Evolutionary conservation across 2,797 vertebrate genomes (phyloP).

Genomic region (Antennarius maculatus): DNA sequence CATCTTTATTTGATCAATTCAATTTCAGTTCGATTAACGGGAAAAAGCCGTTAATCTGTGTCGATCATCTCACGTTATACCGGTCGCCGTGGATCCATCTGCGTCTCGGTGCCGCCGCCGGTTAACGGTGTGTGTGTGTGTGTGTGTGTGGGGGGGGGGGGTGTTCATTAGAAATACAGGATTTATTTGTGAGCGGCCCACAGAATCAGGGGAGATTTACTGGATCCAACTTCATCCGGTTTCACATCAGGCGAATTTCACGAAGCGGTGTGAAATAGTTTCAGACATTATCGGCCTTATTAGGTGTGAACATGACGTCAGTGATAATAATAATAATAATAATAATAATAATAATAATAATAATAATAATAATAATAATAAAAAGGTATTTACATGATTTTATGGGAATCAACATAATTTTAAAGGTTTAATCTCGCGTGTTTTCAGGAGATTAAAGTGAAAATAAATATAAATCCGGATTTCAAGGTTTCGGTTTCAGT

Average conservation of each 20-base stretch:
- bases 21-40: too few species aligned
- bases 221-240: slow-evolving; percentile 48
- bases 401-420: neutral
- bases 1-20: too few species aligned
- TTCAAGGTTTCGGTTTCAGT: neutral
- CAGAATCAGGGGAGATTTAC: slow-evolving; percentile 69
- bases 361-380: neutral
- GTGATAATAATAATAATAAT: neutral
- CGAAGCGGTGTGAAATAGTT: neutral
- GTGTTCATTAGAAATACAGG: slow-evolving; percentile 94
- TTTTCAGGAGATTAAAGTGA: neutral
- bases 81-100: too few species aligned
- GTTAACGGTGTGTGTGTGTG: too few species aligned
- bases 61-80: too few species aligned
- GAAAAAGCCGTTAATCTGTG: slow-evolving; percentile 85
- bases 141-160: too few species aligned
- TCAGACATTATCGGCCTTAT: neutral
- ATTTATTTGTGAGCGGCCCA: slow-evolving; percentile 87
- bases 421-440: neutral
- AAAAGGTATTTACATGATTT: neutral
- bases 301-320: neutral
- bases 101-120: too few species aligned
- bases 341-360: neutral
- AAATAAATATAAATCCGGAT: neutral
- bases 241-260: neutral